phyloP scores from a whole-genome alignment of 2,797 vertebrate genomes.

The Urocyon cinereoargenteus region DNA sequence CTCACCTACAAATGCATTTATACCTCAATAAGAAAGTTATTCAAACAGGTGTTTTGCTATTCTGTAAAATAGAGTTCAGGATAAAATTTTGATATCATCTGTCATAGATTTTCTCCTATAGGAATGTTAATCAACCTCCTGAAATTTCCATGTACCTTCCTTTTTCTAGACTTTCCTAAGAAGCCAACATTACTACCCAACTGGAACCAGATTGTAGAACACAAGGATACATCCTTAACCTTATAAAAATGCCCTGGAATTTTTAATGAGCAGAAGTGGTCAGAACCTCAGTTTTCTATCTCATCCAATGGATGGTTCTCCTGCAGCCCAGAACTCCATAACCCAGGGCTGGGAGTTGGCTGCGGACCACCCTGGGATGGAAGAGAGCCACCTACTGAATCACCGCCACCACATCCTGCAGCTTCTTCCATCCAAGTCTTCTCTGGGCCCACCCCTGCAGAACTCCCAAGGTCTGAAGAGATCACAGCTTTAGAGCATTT shows the following conservation, averaged over 20 bases:
- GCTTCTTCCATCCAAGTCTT: slow-evolving; percentile 72
- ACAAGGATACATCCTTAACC: slow-evolving; percentile 64
- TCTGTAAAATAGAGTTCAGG: neutral
- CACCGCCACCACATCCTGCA: slow-evolving; percentile 80
- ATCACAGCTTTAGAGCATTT: slow-evolving; percentile 65
- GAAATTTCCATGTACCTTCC: slow-evolving; percentile 20
- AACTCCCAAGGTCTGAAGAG: slow-evolving; percentile 56
- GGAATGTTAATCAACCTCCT: slow-evolving; percentile 6
- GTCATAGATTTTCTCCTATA: neutral
- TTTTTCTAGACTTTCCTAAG: slow-evolving; percentile 36
- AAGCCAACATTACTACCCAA: slow-evolving; percentile 45
- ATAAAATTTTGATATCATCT: neutral
- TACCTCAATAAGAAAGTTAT: neutral
- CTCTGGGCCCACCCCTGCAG: slow-evolving; percentile 74
- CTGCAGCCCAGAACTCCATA: slow-evolving; percentile 34
- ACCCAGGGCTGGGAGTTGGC: slow-evolving; percentile 62
- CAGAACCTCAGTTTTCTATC: slow-evolving; percentile 63
- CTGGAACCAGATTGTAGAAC: slow-evolving; percentile 52
- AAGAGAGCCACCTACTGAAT: slow-evolving; percentile 81
- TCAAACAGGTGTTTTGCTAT: slow-evolving; percentile 57
- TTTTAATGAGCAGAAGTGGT: slow-evolving; percentile 80
- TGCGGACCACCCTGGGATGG: slow-evolving; percentile 78
- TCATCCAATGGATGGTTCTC: slow-evolving; percentile 67
- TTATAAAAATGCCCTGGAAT: slow-evolving; percentile 80
- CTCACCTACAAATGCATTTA: neutral